phyloP scores from a whole-genome alignment of 2,113 vertebrate genomes.

The Vidua chalybeata region DNA sequence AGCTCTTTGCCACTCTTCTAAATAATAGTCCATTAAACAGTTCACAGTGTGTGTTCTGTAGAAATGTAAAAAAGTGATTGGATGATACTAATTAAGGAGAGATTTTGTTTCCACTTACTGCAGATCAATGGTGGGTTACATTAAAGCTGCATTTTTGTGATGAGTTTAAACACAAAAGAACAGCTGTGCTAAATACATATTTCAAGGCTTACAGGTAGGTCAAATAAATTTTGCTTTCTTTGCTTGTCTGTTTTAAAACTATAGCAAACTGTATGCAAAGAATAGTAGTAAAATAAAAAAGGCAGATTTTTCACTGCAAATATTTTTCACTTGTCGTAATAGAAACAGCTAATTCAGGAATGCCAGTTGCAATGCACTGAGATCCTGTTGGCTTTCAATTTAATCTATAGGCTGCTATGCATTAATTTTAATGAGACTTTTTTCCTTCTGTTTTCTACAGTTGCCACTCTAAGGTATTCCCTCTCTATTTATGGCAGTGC shows the following conservation, averaged over 20 bases:
- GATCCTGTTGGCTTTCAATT: slow-evolving; percentile 51
- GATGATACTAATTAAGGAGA: slow-evolving; percentile 86
- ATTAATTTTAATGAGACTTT: slow-evolving; percentile 41
- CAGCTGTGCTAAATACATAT: slow-evolving; percentile 82
- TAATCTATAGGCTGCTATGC: slow-evolving; percentile 9
- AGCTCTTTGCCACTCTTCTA: slow-evolving; percentile 74
- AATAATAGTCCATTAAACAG: slow-evolving; percentile 85
- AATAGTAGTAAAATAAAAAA: slow-evolving; percentile 51
- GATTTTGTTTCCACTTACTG: slow-evolving; percentile 83
- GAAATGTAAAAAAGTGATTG: slow-evolving; percentile 82
- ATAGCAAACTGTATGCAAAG: slow-evolving; percentile 49
- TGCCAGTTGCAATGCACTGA: neutral
- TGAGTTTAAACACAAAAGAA: slow-evolving; percentile 79
- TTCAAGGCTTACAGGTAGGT: slow-evolving; percentile 79
- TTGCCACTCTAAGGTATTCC: slow-evolving; percentile 21
- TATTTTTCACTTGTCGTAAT: slow-evolving; percentile 27
- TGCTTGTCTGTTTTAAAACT: slow-evolving; percentile 37
- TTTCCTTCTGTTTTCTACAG: slow-evolving; percentile 29
- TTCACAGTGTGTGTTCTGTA: slow-evolving; percentile 80
- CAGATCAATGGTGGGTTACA: slow-evolving; percentile 82
- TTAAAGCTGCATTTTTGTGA: slow-evolving; percentile 76
- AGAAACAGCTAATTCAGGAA: slow-evolving; percentile 32
- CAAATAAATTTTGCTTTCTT: slow-evolving; percentile 67
- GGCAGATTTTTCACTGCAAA: slow-evolving; percentile 51
- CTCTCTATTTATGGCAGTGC: neutral